phyloP scores from a whole-genome alignment of 2,113 vertebrate species.

The Siphamia tubifer region DNA sequence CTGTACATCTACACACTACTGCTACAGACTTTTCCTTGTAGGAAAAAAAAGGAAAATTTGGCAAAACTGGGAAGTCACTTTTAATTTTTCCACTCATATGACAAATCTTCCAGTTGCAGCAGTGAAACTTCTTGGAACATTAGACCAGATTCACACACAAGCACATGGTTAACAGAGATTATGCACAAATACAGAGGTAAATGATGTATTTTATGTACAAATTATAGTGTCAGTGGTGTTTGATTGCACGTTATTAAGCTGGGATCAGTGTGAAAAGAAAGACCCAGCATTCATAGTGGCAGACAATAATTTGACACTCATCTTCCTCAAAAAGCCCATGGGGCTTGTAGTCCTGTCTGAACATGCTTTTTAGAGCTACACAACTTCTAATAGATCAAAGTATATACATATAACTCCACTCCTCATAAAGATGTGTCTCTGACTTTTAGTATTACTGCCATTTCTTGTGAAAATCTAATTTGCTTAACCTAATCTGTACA shows the following conservation, averaged over 20 bases:
- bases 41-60: neutral
- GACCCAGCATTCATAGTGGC: conserved; percentile 11
- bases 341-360: conserved; percentile 53
- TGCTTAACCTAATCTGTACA: neutral
- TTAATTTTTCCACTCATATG: neutral
- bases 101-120: neutral
- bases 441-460: neutral
- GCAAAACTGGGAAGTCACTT: neutral
- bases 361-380: conserved; percentile 45
- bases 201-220: conserved; percentile 16
- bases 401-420: conserved; percentile 21
- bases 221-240: conserved; percentile 20
- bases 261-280: conserved; percentile 35
- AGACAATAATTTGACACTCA: conserved; percentile 60
- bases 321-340: conserved; percentile 25
- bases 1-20: neutral
- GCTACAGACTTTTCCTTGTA: neutral
- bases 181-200: neutral
- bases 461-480: neutral
- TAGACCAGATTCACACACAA: neutral
- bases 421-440: conserved; percentile 23
- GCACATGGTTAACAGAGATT: neutral
- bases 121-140: neutral
- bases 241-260: conserved; percentile 42
- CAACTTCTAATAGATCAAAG: conserved; percentile 58